Evolutionary conservation across 2,888 invertebrate species (phyloP).

Genomic region (Drosophila incognita): DNA sequence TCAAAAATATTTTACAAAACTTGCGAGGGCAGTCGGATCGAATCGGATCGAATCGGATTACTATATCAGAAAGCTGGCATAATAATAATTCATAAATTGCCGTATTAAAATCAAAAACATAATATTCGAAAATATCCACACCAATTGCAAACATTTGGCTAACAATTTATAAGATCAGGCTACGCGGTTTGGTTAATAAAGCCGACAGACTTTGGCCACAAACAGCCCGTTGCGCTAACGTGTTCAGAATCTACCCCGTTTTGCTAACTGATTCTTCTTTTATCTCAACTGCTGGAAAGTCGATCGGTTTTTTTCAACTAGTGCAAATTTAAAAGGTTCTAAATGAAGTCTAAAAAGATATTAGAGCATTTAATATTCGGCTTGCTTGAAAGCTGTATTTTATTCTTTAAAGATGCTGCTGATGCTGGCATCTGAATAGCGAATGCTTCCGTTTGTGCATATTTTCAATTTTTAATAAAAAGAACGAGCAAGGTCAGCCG

Average conservation of each 20-base stretch:
- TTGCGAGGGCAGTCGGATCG: no score
- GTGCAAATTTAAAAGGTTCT: neutral
- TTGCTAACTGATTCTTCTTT: neutral
- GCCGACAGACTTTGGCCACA: neutral
- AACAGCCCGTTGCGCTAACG: neutral
- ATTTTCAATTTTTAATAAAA: conserved; percentile 62
- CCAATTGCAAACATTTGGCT: no score
- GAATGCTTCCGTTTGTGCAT: conserved; percentile 43
- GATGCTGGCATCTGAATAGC: conserved; percentile 26
- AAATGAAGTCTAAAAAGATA: neutral
- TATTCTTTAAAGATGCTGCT: neutral
- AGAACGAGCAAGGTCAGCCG: conserved; percentile 59
- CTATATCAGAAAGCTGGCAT: no score
- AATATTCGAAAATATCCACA: no score
- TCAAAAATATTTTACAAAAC: no score
- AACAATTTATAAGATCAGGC: neutral
- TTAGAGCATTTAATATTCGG: neutral
- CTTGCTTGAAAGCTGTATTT: neutral
- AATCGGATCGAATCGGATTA: no score
- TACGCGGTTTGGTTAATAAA: neutral
- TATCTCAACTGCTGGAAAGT: no score
- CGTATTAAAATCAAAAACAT: no score
- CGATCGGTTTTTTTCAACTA: no score
- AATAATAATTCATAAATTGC: no score
- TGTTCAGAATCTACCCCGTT: neutral